Conservation (phyloP, 2,888 invertebrate species). For the Chloroclysta siterata region DNA sequence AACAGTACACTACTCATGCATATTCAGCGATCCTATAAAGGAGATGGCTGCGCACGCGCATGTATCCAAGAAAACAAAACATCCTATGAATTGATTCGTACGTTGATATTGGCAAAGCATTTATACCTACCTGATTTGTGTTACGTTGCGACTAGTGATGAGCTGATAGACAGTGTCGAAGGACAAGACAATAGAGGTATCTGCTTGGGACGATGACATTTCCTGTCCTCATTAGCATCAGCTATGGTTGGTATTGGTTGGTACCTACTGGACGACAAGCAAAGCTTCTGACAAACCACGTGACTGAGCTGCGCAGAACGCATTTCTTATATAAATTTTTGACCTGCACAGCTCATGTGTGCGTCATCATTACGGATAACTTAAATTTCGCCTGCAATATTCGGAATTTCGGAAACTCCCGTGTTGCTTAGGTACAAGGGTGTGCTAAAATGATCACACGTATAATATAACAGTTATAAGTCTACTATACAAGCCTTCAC, state of each 20-base stretch:
- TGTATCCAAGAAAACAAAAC: constrained; percentile 27
- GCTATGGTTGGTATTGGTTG: no score
- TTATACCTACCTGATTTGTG: background rate
- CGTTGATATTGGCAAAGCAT: constrained; percentile 6
- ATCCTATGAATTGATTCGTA: constrained; percentile 25
- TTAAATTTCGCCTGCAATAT: no score
- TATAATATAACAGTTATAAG: no score
- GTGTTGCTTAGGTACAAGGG: no score
- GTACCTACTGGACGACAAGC: no score
- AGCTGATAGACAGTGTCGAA: constrained; percentile 9
- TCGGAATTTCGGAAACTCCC: no score
- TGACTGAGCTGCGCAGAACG: no score
- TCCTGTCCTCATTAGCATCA: background rate
- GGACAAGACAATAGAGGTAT: constrained; percentile 1
- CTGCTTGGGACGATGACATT: background rate
- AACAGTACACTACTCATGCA: constrained; percentile 22
- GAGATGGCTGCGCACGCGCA: constrained; percentile 19
- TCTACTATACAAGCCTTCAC: background rate
- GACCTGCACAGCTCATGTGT: no score
- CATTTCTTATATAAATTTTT: no score
- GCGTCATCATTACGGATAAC: no score
- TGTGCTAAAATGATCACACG: no score
- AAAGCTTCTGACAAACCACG: no score
- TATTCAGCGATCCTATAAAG: constrained; percentile 27
- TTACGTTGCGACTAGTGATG: constrained; percentile 15